phyloP scores from a whole-genome alignment of 2,888 invertebrate species.

The Macrosiphum euphorbiae region DNA sequence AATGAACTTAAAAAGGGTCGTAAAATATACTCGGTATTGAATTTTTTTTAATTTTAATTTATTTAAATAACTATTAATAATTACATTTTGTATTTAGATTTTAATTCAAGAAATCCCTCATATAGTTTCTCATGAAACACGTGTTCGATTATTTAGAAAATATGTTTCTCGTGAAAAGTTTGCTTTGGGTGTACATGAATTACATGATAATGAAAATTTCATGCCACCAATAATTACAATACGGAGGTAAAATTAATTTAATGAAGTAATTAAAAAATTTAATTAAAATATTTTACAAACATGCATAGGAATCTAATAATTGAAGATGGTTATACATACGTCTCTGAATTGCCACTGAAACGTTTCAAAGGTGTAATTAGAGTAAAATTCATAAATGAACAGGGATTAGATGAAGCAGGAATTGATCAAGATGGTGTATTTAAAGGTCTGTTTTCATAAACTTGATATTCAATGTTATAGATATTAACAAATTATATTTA shows the following conservation, averaged over 20 bases:
- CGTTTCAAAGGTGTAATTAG: constrained; percentile 94
- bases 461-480: background rate
- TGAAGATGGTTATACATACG: constrained; percentile 97
- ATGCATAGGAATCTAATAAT: constrained; percentile 78
- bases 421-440: constrained; percentile 99
- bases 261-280: background rate
- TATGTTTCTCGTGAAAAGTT: constrained; percentile 95
- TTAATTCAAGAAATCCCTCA: constrained; percentile 95
- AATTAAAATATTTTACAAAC: constrained; percentile 26
- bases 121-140: constrained; percentile 95
- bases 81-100: constrained; percentile 55
- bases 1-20: constrained; percentile 93
- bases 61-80: background rate
- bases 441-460: constrained; percentile 72
- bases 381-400: constrained; percentile 97
- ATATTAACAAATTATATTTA: constrained; percentile 41
- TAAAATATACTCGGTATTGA: constrained; percentile 79
- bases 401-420: constrained; percentile 98
- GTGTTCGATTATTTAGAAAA: constrained; percentile 93
- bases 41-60: constrained; percentile 7
- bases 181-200: constrained; percentile 75
- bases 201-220: constrained; percentile 35
- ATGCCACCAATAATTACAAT: constrained; percentile 70
- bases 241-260: constrained; percentile 59
- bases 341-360: constrained; percentile 87